Conservation (phyloP, 2,113 vertebrate species). For the Phyllostomus discolor region DNA sequence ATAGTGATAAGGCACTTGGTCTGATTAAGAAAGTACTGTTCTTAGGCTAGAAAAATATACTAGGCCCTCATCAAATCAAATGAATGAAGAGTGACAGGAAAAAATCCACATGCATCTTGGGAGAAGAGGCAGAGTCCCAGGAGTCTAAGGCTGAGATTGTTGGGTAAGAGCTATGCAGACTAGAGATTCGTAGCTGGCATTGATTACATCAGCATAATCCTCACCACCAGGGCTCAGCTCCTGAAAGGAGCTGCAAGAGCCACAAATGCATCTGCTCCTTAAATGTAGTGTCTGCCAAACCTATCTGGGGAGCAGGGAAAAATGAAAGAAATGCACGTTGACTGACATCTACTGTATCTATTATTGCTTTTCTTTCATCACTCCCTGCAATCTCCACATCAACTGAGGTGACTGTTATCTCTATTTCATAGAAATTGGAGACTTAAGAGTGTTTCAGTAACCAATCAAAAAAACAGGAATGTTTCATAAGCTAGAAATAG, state of each 20-base stretch:
- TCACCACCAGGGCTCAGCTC: neutral
- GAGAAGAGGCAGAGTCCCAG: neutral
- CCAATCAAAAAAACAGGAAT: neutral
- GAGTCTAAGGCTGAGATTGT: neutral
- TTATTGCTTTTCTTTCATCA: neutral
- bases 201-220: neutral
- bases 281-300: neutral
- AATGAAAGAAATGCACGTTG: neutral
- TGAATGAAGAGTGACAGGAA: neutral
- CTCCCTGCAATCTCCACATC: neutral
- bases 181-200: neutral
- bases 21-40: too few species aligned
- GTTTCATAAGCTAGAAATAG: neutral
- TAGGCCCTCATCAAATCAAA: neutral
- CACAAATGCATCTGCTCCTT: neutral
- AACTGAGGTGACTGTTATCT: neutral
- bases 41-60: neutral
- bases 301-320: neutral
- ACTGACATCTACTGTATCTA: neutral
- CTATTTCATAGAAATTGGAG: neutral
- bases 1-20: neutral
- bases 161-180: neutral
- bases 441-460: neutral
- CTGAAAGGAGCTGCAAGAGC: neutral
- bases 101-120: neutral